Percentiles rank a stretch among this genome's conserved stretches.
These are phyloP conservation scores for Eristalis tenax DNA, from an alignment of 2,888 invertebrate genomes.

Conservation along the genomic window DNA sequence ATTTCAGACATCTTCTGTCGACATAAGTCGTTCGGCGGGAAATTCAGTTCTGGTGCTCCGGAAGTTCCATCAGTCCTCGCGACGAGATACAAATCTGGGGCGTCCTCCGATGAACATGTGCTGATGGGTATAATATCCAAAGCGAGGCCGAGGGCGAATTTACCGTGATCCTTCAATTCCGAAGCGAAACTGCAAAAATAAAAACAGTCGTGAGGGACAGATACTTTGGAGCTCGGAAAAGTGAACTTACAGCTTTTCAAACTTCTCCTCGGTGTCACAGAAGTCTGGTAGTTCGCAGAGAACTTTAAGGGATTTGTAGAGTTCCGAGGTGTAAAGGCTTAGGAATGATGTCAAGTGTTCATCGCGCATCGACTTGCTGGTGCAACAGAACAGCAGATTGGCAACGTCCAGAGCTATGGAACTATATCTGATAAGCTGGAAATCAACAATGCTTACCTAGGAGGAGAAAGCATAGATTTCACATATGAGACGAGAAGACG, in stretches of 20 bases:
- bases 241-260: constrained; percentile 83
- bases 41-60: constrained; percentile 79
- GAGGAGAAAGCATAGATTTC: constrained; percentile 32
- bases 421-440: constrained; percentile 87
- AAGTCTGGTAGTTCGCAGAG: constrained; percentile 81
- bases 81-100: constrained; percentile 85
- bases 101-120: constrained; percentile 87
- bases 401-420: constrained; percentile 87
- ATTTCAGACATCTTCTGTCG: constrained; percentile 87
- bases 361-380: constrained; percentile 84
- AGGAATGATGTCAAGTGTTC: constrained; percentile 84
- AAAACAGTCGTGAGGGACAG: background rate
- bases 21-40: constrained; percentile 84
- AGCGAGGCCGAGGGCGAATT: constrained; percentile 86
- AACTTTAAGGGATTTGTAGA: constrained; percentile 83
- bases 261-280: constrained; percentile 81
- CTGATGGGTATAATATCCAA: constrained; percentile 88
- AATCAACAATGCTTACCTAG: constrained; percentile 87
- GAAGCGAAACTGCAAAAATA: constrained; percentile 83
- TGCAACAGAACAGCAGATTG: constrained; percentile 86
- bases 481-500: background rate
- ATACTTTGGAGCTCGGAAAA: background rate
- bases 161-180: constrained; percentile 85
- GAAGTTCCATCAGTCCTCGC: constrained; percentile 77
- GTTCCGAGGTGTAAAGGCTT: constrained; percentile 84